Percentiles rank a stretch among this genome's conserved stretches.
phyloP scores from a whole-genome alignment of 2,797 vertebrate species.

The Urophycis tenuis region DNA sequence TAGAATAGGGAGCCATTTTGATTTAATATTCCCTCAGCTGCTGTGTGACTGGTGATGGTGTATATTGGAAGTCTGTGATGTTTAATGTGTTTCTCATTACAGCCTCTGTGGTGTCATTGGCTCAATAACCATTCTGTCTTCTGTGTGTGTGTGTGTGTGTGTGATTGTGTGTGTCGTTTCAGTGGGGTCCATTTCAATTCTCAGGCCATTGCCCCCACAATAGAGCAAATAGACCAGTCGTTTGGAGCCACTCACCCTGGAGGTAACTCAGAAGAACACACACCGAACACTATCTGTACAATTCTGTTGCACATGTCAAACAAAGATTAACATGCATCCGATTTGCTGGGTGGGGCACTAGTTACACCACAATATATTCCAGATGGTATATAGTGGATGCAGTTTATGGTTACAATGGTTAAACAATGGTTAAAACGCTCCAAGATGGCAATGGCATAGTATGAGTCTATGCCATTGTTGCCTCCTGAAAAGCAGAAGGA shows the following conservation, averaged over 20 bases:
- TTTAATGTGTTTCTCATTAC: neutral
- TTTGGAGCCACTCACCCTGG: constrained; percentile 98
- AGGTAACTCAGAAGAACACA: constrained; percentile 69
- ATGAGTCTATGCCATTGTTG: no score
- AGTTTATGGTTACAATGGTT: no score
- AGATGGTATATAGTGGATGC: neutral
- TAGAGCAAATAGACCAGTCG: constrained; percentile 99
- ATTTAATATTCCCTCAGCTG: neutral
- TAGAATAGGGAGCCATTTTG: neutral
- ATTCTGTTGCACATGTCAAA: neutral
- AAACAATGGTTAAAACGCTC: no score
- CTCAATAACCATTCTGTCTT: neutral
- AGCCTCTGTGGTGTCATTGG: neutral
- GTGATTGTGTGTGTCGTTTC: constrained; percentile 71
- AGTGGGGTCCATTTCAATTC: constrained; percentile 99
- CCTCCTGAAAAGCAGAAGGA: neutral
- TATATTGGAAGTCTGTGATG: neutral
- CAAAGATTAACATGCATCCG: neutral
- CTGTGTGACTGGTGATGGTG: neutral
- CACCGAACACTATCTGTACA: neutral
- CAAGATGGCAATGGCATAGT: no score
- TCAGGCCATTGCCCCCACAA: constrained; percentile 95
- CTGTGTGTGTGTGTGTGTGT: no score
- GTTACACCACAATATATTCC: neutral
- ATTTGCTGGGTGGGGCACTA: neutral